Base-by-base conservation (phyloP, 2,113 vertebrate genomes). In the Bufo gargarizans region DNA sequence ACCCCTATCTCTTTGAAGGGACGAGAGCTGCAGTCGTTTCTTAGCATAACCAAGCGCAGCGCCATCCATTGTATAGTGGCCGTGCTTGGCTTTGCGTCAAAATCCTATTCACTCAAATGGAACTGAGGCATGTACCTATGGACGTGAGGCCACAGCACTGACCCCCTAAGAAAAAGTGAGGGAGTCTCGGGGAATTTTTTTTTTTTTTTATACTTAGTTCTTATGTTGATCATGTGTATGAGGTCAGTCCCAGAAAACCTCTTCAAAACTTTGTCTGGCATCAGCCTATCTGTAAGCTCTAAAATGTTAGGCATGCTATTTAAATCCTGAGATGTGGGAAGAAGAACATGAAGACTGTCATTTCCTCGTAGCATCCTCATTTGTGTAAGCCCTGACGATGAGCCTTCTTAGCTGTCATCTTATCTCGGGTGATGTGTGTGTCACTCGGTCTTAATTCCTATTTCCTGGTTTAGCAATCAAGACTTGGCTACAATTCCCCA, bases 391-490 rank as follows among this genome's bases (percentile, higher is more conserved):
- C 53, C 22, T 79, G 6, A 10, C 16, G 1, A 77, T 53, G 76
- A 50, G 17, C 8, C 76, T 61, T 82, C 10, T 5, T 82, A 82
- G 47, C n/a, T 49, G 58, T 63, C 55, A 33, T 49, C 11, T 61
- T 82, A 82, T 58, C 53, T 47, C 12, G 81, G 63, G 47, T 50
- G 17, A 11, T 45, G 33, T 47, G 33, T 47, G 10, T 49, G 22
- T n/a, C 17, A 16, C 56, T 55, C 55, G 67, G 47, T 71, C 49
- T 33, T 50, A 50, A 84, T 84, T 65, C 53, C 50, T 33, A 82
- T 83, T 76, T 88, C 86, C 86, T 83, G 71, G 69, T 88, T 76
- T 72, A 49, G 78, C 45, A 88, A 74, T 61, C 12, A 45, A 72
- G 33, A 56, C 63, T 72, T 81, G 85, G 47, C 59, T 49, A 69